Conservation (phyloP, 2,797 vertebrate genomes). For the Cephalopachus bancanus region DNA sequence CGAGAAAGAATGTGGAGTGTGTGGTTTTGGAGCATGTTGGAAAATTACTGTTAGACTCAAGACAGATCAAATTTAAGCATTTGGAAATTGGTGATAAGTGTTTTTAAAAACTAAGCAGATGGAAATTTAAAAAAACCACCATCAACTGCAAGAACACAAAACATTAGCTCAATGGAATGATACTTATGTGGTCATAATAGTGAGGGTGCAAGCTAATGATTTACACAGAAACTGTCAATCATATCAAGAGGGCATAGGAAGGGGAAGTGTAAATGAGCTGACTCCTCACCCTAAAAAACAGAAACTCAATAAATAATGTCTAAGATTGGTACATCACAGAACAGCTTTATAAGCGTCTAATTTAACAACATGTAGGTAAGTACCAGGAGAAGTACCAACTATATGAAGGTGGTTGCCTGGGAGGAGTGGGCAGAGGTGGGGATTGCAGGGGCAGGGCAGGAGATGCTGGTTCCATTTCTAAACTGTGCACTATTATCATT, state of each 20-base stretch:
- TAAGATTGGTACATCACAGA: neutral
- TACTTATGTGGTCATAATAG: neutral
- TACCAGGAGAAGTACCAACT: neutral
- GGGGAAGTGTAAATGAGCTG: neutral
- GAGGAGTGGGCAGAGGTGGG: no score
- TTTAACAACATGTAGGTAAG: neutral
- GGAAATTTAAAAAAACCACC: neutral
- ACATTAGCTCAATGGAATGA: neutral
- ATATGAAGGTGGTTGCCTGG: neutral
- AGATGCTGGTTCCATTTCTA: neutral
- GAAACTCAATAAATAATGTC: constrained; percentile 25
- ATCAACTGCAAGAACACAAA: neutral
- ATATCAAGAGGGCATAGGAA: neutral
- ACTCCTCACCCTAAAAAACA: constrained; percentile 21
- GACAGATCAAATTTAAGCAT: neutral
- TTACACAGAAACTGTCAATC: constrained; percentile 37
- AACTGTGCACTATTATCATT: neutral
- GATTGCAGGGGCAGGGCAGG: neutral
- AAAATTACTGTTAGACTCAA: neutral
- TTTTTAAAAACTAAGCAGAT: neutral
- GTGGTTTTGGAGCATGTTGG: neutral
- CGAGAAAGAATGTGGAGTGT: neutral
- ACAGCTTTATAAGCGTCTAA: no score
- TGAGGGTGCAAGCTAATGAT: neutral
- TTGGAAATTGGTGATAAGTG: neutral